Conservation (phyloP, 2,797 vertebrate species). For the Phaenicophaeus curvirostris region DNA sequence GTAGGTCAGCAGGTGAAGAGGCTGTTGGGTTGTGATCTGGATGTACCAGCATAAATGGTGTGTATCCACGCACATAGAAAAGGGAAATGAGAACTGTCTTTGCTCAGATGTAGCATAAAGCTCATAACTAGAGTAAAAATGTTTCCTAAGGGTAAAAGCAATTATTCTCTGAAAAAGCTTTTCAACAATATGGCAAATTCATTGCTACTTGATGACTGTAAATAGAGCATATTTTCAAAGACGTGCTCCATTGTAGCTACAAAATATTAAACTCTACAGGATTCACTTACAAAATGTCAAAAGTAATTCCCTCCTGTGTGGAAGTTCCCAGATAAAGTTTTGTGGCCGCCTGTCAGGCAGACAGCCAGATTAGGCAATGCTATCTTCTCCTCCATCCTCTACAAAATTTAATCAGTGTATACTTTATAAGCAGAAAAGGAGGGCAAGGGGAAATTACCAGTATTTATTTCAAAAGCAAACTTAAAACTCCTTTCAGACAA, state of each 20-base stretch:
- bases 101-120: not conserved
- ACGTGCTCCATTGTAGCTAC: not conserved
- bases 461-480: not conserved
- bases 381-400: not conserved
- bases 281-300: not conserved
- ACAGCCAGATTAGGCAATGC: not conserved
- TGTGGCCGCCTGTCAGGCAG: not conserved
- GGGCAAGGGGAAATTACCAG: not conserved
- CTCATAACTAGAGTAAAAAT: not conserved
- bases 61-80: not conserved
- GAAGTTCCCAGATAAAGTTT: not conserved
- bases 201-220: not conserved
- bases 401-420: not conserved
- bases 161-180: not conserved
- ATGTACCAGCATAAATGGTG: not conserved
- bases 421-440: not conserved
- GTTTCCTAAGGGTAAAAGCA: not conserved
- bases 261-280: not conserved
- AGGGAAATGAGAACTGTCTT: not conserved
- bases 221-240: not conserved
- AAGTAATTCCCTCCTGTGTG: not conserved
- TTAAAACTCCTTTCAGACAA: not conserved
- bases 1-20: not conserved
- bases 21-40: not conserved
- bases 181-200: not conserved